phyloP scores from a whole-genome alignment of 2,888 invertebrate genomes.

The Papilio elwesi region DNA sequence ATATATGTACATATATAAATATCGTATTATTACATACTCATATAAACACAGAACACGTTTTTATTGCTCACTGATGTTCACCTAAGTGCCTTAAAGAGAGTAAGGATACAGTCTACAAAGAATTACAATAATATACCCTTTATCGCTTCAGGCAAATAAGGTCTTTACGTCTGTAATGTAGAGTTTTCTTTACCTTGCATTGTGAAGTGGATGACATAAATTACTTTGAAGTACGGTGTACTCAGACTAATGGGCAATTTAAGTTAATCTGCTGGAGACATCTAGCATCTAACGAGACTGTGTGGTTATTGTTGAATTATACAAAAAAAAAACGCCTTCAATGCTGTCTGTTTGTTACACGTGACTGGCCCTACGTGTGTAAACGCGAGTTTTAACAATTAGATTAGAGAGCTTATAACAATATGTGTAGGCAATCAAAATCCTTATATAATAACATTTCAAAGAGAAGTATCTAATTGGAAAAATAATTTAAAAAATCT shows the following conservation, averaged over 20 bases:
- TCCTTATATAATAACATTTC: neutral
- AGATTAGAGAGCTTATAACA: neutral
- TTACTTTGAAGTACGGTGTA: slow-evolving; percentile 35
- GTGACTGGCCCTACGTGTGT: slow-evolving; percentile 15
- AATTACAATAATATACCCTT: slow-evolving; percentile 10
- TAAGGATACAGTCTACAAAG: slow-evolving; percentile 38
- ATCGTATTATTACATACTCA: too few species aligned
- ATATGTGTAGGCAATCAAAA: neutral
- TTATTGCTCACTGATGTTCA: slow-evolving; percentile 38
- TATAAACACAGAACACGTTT: slow-evolving; percentile 25
- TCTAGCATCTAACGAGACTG: slow-evolving; percentile 58
- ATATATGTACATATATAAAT: too few species aligned
- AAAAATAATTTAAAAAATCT: neutral
- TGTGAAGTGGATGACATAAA: slow-evolving; percentile 32
- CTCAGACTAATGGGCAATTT: slow-evolving; percentile 66
- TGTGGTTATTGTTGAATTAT: slow-evolving; percentile 60
- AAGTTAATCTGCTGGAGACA: slow-evolving; percentile 65
- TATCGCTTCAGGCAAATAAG: slow-evolving; percentile 7
- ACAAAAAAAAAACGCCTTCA: slow-evolving; percentile 48
- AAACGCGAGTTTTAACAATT: neutral
- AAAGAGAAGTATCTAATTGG: neutral
- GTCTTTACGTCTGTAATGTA: slow-evolving; percentile 17
- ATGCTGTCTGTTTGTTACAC: slow-evolving; percentile 22
- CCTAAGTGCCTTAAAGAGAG: slow-evolving; percentile 45
- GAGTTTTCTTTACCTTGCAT: slow-evolving; percentile 39